Percentiles rank a stretch among this genome's conserved stretches.
Evolutionary conservation across 2,113 vertebrate genomes (phyloP).

Genomic region (Catharus minimus): DNA sequence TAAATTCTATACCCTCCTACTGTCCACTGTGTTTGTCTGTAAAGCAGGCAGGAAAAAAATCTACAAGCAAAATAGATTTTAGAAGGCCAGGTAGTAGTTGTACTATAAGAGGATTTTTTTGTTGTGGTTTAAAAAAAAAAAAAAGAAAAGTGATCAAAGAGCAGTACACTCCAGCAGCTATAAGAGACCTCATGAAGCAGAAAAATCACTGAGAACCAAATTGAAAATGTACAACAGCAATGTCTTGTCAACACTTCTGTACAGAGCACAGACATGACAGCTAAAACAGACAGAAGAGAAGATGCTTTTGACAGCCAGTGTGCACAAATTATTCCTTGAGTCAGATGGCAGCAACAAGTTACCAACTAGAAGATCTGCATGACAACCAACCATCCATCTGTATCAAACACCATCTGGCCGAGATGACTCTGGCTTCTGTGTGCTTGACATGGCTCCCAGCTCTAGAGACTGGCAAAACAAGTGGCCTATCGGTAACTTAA

Average conservation of each 20-base stretch:
- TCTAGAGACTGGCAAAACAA: constrained; percentile 81
- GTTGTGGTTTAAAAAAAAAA: background rate
- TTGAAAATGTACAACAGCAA: constrained; percentile 87
- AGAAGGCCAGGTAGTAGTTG: constrained; percentile 49
- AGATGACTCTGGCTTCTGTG: constrained; percentile 81
- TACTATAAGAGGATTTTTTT: background rate
- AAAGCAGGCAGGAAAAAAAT: constrained; percentile 32
- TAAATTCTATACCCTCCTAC: background rate
- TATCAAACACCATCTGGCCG: constrained; percentile 82
- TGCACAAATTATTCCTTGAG: constrained; percentile 85
- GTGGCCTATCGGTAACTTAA: constrained; percentile 74
- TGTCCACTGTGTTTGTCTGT: background rate
- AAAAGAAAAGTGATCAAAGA: constrained; percentile 63
- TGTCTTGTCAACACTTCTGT: constrained; percentile 87
- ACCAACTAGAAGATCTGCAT: constrained; percentile 83
- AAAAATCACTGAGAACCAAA: constrained; percentile 82
- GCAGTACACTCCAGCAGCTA: constrained; percentile 71
- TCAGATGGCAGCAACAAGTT: constrained; percentile 87
- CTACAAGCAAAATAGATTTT: constrained; percentile 34
- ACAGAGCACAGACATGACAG: constrained; percentile 86
- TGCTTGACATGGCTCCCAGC: constrained; percentile 78
- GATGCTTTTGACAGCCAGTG: constrained; percentile 86
- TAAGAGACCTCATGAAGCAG: constrained; percentile 75
- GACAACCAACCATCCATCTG: constrained; percentile 86
- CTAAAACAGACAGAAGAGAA: constrained; percentile 86